These are phyloP conservation scores for Temnothorax ravouxi DNA, from an alignment of 2,888 invertebrate species.

Conservation along the genomic window DNA sequence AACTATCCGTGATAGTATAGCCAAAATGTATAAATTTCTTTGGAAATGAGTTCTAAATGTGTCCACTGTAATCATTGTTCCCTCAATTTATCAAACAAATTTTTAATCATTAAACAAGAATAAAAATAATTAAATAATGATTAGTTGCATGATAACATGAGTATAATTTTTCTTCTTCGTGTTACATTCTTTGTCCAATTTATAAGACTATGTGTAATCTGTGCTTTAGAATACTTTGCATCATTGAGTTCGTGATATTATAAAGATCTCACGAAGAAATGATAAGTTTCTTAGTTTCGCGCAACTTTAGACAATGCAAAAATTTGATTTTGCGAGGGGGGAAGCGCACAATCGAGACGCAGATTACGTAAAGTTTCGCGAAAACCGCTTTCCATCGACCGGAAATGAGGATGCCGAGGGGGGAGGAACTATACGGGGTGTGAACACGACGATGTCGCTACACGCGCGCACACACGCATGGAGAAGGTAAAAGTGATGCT, in stretches of 20 bases:
- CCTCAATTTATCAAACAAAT: background rate
- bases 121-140: background rate
- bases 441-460: constrained; percentile 74
- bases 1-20: too few species aligned
- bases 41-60: background rate
- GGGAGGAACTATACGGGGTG: constrained; percentile 84
- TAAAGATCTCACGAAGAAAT: background rate
- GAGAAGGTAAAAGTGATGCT: constrained; percentile 33
- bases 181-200: background rate
- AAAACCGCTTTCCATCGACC: constrained; percentile 81
- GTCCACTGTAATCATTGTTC: background rate
- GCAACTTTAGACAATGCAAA: constrained; percentile 32
- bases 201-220: background rate
- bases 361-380: constrained; percentile 79
- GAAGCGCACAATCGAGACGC: constrained; percentile 63
- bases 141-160: background rate
- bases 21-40: background rate
- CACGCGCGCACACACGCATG: constrained; percentile 50
- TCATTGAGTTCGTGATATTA: background rate
- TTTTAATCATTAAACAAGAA: background rate
- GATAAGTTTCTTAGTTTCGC: background rate
- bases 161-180: background rate
- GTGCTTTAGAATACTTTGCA: background rate
- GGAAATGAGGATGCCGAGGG: constrained; percentile 72
- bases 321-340: constrained; percentile 18